phyloP scores from a whole-genome alignment of 2,888 invertebrate species.

The Sclerodermus sp. region DNA sequence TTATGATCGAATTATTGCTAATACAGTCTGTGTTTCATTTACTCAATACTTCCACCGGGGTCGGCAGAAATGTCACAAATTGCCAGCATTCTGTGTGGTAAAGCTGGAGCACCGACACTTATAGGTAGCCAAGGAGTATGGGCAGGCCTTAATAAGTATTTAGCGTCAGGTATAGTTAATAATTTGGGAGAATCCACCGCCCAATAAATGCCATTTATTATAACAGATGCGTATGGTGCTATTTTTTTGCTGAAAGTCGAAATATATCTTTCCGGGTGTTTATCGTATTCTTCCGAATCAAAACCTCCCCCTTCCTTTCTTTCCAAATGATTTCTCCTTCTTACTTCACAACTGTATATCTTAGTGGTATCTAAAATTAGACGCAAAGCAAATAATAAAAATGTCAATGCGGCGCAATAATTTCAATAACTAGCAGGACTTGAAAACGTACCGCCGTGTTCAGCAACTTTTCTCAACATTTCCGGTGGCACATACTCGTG shows the following conservation, averaged over 20 bases:
- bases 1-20: background rate
- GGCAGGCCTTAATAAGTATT: conserved; percentile 84
- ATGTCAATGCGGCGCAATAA: background rate
- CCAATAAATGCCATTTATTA: conserved; percentile 99
- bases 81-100: conserved; percentile 88
- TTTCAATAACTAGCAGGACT: too few relatives aligned
- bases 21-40: conserved; percentile 13
- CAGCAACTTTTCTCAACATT: conserved; percentile 91
- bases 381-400: background rate
- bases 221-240: conserved; percentile 95
- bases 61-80: conserved; percentile 99
- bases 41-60: conserved; percentile 95
- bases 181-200: conserved; percentile 95
- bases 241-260: conserved; percentile 96
- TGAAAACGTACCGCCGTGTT: conserved; percentile 85
- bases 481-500: conserved; percentile 97
- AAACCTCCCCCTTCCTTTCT: conserved; percentile 91
- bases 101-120: conserved; percentile 81
- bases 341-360: conserved; percentile 94
- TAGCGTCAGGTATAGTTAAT: conserved; percentile 97
- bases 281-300: conserved; percentile 86
- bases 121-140: conserved; percentile 92
- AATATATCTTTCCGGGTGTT: conserved; percentile 89
- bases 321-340: conserved; percentile 90
- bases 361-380: conserved; percentile 80